Evolutionary conservation across 2,888 invertebrate genomes (phyloP), one percentile per base, ranked within the genome.

Genomic region (Drosophila meridiana): DNA sequence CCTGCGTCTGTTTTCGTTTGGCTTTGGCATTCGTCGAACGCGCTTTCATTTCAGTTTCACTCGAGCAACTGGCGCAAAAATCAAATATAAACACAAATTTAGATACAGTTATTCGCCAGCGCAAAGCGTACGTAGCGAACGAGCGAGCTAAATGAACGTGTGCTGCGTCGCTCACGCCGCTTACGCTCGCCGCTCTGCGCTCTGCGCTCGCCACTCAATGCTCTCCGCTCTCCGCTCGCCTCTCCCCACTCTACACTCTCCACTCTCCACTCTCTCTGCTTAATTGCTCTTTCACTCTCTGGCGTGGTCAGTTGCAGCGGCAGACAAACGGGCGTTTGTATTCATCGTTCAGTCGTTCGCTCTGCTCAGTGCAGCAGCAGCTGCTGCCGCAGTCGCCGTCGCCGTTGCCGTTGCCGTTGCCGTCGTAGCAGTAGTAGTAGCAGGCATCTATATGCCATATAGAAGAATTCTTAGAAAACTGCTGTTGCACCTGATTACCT

Each of bases 41-140:
- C 88, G 81, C 86, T 87, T 90, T 89, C 87, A 90, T 87, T 89
- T 89, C 87, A 82, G 80, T 87, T 87, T 89, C 89, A 84, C 84
- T 83, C 82, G 77, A 73, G 76, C 89, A 88, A 81, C 86, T 84
- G 88, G 81, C 89, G 87, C 87, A 86, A 83, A 83, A 86, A 78
- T 86, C 87, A 83, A 89, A 87, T 80, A 87, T 84, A 85, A 85
- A 80, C 82, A 87, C 90, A 82, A 80, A 73, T 82, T 85, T 85
- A 85, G 85, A 85, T 80, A 87, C 80, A 74, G 79, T 89, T 76
- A 87, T 80, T 75, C 63, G 62, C 69, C 55, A 38, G 62, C 64
- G 20, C 40, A 47, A 42, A 60, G 56, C 60, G 52, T 43, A 56
- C 57, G 30, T 40, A 57, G 58, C 47, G 28, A 47, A 60, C 40